Base-by-base conservation (phyloP, 2,797 vertebrate species). In the Lindbergichthys nudifrons region DNA sequence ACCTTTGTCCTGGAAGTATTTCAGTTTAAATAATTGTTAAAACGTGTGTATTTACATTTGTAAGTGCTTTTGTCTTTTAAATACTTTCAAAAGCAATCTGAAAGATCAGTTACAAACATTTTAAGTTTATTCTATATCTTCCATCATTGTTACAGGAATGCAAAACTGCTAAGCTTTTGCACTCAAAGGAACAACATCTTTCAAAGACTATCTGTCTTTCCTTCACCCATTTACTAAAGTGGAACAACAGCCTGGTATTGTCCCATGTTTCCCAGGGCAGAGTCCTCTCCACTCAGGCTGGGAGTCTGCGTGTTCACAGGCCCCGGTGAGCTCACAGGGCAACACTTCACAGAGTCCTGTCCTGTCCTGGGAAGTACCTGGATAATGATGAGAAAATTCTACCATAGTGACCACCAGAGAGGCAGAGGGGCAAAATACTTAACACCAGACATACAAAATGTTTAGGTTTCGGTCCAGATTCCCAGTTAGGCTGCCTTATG, bases 291-390 rank as follows among this genome's bases (percentile, higher is more conserved):
- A 77, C 81, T 85, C 32, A 36, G 54, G 45, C 81, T 89, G 83
- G 80, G 85, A 86, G 82, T 73, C 63, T 66, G 64, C 79, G 80
- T 70, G 82, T 94, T 94, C 92, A 93, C 93, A 93, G 90, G 91
- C 86, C 85, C 91, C 41, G 23, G 47, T 80, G 60, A 72, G 88
- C 85, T 89, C 85, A 73, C 63, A 85, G 90, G 86, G 65, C 68
- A 74, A 81, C 87, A 83, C 85, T 90, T 73, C 63, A 77, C 82
- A 66, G 64, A 80, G 67, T 65, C 58, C 71, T 57, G 77, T 76
- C 84, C 84, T 73, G 71, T 85, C 69, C 77, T 88, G 82, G 83
- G 84, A 85, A 86, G 70, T 72, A 80, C 77, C 70, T 58, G 70
- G 67, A 81, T 70, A 84, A 83, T 77, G 78, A 86, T 86, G 84